phyloP scores from a whole-genome alignment of 2,113 vertebrate species.

The Benitochromis conjunctus region DNA sequence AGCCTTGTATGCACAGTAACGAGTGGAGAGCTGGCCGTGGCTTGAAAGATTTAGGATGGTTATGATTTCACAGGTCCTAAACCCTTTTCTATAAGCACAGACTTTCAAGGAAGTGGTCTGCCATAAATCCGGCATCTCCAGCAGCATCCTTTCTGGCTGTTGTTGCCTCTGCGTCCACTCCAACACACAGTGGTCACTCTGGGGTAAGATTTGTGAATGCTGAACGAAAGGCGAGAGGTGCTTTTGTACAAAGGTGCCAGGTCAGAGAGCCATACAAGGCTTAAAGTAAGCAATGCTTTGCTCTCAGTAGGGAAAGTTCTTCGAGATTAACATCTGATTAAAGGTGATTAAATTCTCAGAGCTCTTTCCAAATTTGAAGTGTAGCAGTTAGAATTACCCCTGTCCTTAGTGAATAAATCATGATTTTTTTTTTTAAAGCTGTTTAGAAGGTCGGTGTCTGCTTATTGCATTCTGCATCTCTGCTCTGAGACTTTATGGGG shows the following conservation, averaged over 20 bases:
- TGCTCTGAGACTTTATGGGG: not conserved
- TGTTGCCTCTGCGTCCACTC: not conserved
- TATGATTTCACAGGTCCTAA: constrained; percentile 50
- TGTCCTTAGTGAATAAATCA: not conserved
- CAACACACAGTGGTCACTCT: constrained; percentile 22
- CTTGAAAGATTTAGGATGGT: constrained; percentile 55
- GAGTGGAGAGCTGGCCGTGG: constrained; percentile 26
- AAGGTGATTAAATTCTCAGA: constrained; percentile 1
- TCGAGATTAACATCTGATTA: constrained; percentile 43
- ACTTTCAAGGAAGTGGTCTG: constrained; percentile 10
- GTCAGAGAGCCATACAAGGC: constrained; percentile 32
- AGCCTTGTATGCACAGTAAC: constrained; percentile 55
- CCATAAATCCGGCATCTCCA: constrained; percentile 6
- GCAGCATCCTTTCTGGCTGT: not conserved
- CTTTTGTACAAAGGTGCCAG: constrained; percentile 37
- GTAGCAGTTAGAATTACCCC: not conserved
- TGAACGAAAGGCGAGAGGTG: constrained; percentile 37
- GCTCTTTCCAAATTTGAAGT: not conserved
- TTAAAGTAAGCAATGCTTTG: constrained; percentile 36
- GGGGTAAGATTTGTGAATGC: constrained; percentile 25
- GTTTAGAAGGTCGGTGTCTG: not conserved
- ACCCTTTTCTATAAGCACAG: constrained; percentile 6
- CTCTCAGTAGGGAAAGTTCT: constrained; percentile 45
- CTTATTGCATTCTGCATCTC: not conserved
- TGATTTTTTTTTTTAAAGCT: not conserved